Base-by-base conservation (phyloP, 2,888 invertebrate species). In the Scrobipalpa atriplicella region DNA sequence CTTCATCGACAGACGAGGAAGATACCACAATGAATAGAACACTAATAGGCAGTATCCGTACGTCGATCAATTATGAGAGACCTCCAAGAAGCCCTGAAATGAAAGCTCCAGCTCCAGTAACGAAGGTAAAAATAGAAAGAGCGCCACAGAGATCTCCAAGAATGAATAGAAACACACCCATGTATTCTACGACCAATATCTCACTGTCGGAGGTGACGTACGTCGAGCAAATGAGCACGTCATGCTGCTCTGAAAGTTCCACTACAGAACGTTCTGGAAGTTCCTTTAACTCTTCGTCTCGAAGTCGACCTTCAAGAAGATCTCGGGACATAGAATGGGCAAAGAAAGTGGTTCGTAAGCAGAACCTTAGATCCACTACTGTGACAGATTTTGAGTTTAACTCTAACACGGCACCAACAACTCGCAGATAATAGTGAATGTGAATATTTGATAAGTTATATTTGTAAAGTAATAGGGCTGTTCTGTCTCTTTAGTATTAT, bases 261-360 rank as follows among this genome's bases (percentile, higher is more conserved):
- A 76, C 82, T 10, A 79, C 85, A 1, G 80, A 71, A n/a, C 75
- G 78, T 51, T 80, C 85, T 0, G 66, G 69, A 21, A 85, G 80
- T 58, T 82, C 85, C 0, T 78, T 75, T 0, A 85, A 80, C 68
- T 85, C 84, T 0, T 85, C 83, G 66, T 82, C 86, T 0, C 75
- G 71, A 16, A 78, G 79, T 61, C 75, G 78, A 1, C 74, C 73
- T 64, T 79, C 83, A 2, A 76, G 78, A 21, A 76, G 79, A 19
- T 82, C 84, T 0, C 80, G 87, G 1, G 84, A 88, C 74, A 67
- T 90, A 47, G 82, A 84, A 10, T 89, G 90, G 89, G 86, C 89
- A 0, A 79, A 82, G 1, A 82, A 84, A 11, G 86, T 89, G 0
- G 72, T 83, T 29, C 79, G 85, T 1, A 82, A 79, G 51, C 62